Evolutionary conservation across 1,140 invertebrate genomes (phyloP).

Genomic region (Drosophila chauvacae): DNA sequence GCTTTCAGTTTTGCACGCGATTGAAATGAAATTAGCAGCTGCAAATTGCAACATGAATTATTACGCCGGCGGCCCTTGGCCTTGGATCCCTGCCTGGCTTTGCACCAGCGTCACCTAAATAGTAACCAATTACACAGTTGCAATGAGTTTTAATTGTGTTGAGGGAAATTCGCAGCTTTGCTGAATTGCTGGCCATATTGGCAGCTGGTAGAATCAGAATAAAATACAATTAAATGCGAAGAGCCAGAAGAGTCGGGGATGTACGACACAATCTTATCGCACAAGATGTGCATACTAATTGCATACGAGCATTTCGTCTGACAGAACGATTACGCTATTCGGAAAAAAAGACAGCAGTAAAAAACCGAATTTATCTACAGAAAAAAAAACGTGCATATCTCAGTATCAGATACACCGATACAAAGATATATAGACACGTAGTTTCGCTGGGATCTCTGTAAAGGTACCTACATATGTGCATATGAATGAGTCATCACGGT

Average conservation of each 20-base stretch:
- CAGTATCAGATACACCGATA: slow-evolving; percentile 31
- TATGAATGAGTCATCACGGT: slow-evolving; percentile 7
- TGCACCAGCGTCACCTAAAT: neutral
- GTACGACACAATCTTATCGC: slow-evolving; percentile 39
- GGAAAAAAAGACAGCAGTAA: neutral
- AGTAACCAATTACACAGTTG: slow-evolving; percentile 55
- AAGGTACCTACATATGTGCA: neutral
- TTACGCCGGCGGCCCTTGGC: slow-evolving; percentile 36
- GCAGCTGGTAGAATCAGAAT: slow-evolving; percentile 12
- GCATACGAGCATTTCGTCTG: slow-evolving; percentile 26
- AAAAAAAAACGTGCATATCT: slow-evolving; percentile 16
- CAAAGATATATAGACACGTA: slow-evolving; percentile 18
- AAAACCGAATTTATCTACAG: slow-evolving; percentile 4
- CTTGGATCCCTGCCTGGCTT: slow-evolving; percentile 6
- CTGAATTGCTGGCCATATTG: neutral
- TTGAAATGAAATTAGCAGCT: slow-evolving; percentile 47
- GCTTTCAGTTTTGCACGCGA: slow-evolving; percentile 34
- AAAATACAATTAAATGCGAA: slow-evolving; percentile 17
- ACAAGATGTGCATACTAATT: slow-evolving; percentile 48
- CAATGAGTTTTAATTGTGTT: slow-evolving; percentile 61
- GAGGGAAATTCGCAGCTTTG: slow-evolving; percentile 14
- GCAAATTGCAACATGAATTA: slow-evolving; percentile 68
- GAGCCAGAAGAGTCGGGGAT: neutral
- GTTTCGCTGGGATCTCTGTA: slow-evolving; percentile 1
- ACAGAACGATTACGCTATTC: slow-evolving; percentile 33